Evolutionary conservation across 2,113 vertebrate genomes (phyloP).

Genomic region (Ictalurus punctatus): DNA sequence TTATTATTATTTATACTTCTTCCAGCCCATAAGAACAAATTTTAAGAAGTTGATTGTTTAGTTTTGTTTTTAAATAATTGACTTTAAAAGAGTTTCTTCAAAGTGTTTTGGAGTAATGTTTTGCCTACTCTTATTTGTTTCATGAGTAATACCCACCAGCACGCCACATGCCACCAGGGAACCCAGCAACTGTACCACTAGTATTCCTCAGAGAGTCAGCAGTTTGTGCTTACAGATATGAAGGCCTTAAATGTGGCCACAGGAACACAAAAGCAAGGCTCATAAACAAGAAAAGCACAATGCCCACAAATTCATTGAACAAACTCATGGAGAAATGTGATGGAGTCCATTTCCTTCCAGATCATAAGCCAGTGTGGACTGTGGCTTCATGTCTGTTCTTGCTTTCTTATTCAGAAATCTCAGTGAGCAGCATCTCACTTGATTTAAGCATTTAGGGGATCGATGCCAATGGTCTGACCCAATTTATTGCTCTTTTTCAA

Average conservation of each 20-base stretch:
- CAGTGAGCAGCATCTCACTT: neutral
- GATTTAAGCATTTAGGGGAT: slow-evolving; percentile 3
- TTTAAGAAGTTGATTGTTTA: too few relatives aligned
- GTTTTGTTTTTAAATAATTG: too few relatives aligned
- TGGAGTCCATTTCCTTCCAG: slow-evolving; percentile 22
- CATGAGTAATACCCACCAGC: neutral
- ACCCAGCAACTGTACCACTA: neutral
- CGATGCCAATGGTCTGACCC: neutral
- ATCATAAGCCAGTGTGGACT: slow-evolving; percentile 14
- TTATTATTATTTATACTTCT: too few relatives aligned
- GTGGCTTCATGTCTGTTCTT: slow-evolving; percentile 14
- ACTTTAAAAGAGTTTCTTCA: too few relatives aligned
- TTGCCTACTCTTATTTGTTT: neutral
- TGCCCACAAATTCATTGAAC: slow-evolving; percentile 37
- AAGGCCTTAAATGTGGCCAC: slow-evolving; percentile 15
- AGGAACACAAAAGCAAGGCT: slow-evolving; percentile 44
- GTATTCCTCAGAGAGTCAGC: neutral
- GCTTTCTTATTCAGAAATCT: neutral
- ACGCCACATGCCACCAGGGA: neutral
- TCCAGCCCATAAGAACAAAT: too few relatives aligned
- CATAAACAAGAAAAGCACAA: slow-evolving; percentile 52
- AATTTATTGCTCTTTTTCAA: slow-evolving; percentile 30
- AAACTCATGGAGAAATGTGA: slow-evolving; percentile 41
- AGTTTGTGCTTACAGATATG: too few relatives aligned
- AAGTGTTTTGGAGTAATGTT: too few relatives aligned